Conservation (phyloP, 2,888 invertebrate genomes). For the Cheilosia impressa region DNA sequence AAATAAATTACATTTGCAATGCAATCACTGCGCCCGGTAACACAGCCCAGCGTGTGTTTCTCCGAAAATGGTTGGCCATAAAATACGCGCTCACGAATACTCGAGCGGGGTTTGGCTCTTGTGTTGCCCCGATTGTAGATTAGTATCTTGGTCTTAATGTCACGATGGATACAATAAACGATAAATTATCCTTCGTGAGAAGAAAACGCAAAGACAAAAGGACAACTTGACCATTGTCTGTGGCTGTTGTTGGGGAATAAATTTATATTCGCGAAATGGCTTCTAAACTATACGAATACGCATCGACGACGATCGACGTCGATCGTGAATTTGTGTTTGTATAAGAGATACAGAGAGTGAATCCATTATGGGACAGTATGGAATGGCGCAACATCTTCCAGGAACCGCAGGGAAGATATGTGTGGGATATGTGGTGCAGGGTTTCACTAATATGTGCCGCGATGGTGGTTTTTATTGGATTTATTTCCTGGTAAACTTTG, state of each 20-base stretch:
- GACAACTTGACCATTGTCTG: constrained; percentile 64
- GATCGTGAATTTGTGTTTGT: constrained; percentile 41
- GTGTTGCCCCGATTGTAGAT: constrained; percentile 48
- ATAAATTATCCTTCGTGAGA: constrained; percentile 78
- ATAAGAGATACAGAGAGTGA: neutral
- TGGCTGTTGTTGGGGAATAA: constrained; percentile 40
- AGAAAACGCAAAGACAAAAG: constrained; percentile 58
- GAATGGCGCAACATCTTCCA: constrained; percentile 38
- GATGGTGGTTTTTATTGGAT: constrained; percentile 43
- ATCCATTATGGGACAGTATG: constrained; percentile 5
- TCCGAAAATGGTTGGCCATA: constrained; percentile 35
- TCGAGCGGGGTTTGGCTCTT: constrained; percentile 15
- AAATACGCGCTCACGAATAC: constrained; percentile 28
- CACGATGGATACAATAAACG: constrained; percentile 79
- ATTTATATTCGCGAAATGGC: constrained; percentile 43
- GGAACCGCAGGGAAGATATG: constrained; percentile 40
- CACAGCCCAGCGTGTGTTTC: constrained; percentile 14
- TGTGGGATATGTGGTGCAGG: constrained; percentile 41
- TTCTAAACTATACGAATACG: constrained; percentile 44
- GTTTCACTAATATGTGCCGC: constrained; percentile 22
- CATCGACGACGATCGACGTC: constrained; percentile 9
- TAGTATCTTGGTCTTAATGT: constrained; percentile 79
- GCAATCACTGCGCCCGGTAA: constrained; percentile 20
- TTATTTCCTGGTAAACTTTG: constrained; percentile 49
- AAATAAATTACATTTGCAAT: constrained; percentile 58